Evolutionary conservation across 2,888 invertebrate species (phyloP).

Genomic region (Cetonia aurata): DNA sequence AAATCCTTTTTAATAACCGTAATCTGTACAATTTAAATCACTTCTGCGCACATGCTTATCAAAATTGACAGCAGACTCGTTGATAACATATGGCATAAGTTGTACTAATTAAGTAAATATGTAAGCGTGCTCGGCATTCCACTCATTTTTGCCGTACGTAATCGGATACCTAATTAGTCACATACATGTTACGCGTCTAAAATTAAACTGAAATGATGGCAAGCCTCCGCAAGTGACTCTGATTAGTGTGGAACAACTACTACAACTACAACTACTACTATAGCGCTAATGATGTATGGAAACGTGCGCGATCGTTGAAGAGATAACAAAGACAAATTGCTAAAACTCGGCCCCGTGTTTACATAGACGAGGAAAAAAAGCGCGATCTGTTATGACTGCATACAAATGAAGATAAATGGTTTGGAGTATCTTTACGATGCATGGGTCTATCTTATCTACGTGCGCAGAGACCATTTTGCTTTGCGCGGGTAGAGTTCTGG

Average conservation of each 20-base stretch:
- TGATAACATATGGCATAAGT: conserved; percentile 17
- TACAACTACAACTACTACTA: conserved; percentile 11
- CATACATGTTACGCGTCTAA: conserved; percentile 19
- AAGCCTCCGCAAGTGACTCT: background rate
- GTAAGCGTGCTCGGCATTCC: conserved; percentile 12
- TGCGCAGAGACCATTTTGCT: conserved; percentile 1
- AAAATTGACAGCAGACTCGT: no score
- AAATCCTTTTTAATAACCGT: no score
- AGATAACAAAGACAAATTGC: conserved; percentile 44
- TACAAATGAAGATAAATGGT: conserved; percentile 42
- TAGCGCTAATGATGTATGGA: conserved; percentile 29
- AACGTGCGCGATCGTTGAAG: conserved; percentile 35
- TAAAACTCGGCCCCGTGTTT: conserved; percentile 24
- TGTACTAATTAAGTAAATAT: conserved; percentile 27
- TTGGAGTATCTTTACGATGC: background rate
- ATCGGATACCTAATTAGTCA: conserved; percentile 34
- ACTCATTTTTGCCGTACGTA: conserved; percentile 16
- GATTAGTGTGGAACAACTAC: conserved; percentile 15
- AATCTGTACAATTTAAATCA: no score
- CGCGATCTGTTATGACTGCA: conserved; percentile 41
- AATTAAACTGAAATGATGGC: conserved; percentile 22
- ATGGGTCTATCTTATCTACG: conserved; percentile 26
- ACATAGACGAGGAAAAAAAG: conserved; percentile 34
- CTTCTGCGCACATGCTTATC: no score
- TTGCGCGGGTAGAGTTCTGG: background rate